phyloP scores from a whole-genome alignment of 2,888 invertebrate species.

The Leptinotarsa peninsularis region DNA sequence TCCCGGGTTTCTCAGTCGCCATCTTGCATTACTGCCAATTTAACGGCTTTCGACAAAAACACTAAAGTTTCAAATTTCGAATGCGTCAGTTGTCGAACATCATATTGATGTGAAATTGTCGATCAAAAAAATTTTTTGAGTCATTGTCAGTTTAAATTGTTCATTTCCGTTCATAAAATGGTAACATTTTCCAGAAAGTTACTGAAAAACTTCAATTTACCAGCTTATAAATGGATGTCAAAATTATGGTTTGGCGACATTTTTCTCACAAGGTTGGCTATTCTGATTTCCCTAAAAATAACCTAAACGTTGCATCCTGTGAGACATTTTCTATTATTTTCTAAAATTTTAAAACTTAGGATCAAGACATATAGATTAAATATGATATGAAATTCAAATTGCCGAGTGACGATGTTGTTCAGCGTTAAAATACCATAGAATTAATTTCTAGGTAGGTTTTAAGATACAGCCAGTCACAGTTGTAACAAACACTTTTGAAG shows the following conservation, averaged over 20 bases:
- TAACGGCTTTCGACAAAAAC: constrained; percentile 42
- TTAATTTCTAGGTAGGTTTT: constrained; percentile 19
- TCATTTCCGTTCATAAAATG: neutral
- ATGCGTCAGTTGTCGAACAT: neutral
- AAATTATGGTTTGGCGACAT: constrained; percentile 6
- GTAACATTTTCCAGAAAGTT: neutral
- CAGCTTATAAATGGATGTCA: constrained; percentile 17
- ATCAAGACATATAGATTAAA: neutral
- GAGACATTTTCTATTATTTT: constrained; percentile 21
- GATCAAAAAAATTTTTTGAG: neutral
- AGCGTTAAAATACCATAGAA: constrained; percentile 12
- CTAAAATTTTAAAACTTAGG: neutral
- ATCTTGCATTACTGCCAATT: constrained; percentile 67
- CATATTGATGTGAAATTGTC: neutral
- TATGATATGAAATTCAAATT: neutral
- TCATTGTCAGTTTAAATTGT: neutral
- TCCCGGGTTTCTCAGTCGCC: constrained; percentile 76
- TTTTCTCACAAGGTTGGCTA: constrained; percentile 17
- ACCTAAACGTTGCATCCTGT: constrained; percentile 24
- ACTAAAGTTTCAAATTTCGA: constrained; percentile 45
- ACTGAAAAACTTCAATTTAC: neutral
- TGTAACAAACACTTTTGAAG: constrained; percentile 22
- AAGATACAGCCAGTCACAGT: constrained; percentile 12
- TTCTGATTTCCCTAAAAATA: constrained; percentile 13
- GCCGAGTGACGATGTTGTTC: constrained; percentile 8